A percentile compares a stretch with the other conserved stretches of the same genome.
Evolutionary conservation across 2,888 invertebrate species (phyloP).

Genomic region (Suillia variegata): DNA sequence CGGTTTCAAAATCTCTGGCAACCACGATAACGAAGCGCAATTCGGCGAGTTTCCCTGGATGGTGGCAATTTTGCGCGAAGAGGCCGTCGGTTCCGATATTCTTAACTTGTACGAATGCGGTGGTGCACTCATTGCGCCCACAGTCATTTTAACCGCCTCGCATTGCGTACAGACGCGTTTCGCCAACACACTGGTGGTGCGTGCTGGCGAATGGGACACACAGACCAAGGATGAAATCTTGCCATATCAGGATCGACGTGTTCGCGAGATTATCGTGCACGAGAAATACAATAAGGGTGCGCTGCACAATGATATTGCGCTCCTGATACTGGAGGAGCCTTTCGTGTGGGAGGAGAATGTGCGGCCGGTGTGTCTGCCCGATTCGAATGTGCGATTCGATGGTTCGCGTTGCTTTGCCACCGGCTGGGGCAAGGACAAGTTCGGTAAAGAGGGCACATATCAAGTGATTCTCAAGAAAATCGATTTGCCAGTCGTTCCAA

Average conservation of each 20-base stretch:
- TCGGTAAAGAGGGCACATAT: slow-evolving; percentile 62
- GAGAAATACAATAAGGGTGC: slow-evolving; percentile 69
- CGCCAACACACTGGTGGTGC: slow-evolving; percentile 58
- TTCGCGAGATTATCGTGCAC: slow-evolving; percentile 66
- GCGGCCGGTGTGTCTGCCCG: slow-evolving; percentile 72
- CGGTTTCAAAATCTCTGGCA: slow-evolving; percentile 71
- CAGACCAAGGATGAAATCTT: slow-evolving; percentile 73
- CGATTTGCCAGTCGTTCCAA: slow-evolving; percentile 72
- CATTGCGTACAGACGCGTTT: slow-evolving; percentile 68
- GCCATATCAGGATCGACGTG: slow-evolving; percentile 73
- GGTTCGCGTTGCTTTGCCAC: slow-evolving; percentile 49
- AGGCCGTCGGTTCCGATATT: slow-evolving; percentile 30
- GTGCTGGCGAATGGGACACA: slow-evolving; percentile 85
- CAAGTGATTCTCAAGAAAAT: slow-evolving; percentile 73
- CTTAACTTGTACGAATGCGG: slow-evolving; percentile 63
- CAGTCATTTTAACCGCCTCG: slow-evolving; percentile 78
- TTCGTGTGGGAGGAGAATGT: slow-evolving; percentile 70
- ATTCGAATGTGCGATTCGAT: slow-evolving; percentile 57
- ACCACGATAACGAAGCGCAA: slow-evolving; percentile 69
- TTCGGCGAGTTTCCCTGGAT: slow-evolving; percentile 63
- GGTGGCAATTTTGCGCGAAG: slow-evolving; percentile 62
- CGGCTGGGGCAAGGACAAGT: slow-evolving; percentile 58
- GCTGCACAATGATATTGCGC: slow-evolving; percentile 75
- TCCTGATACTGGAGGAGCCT: slow-evolving; percentile 69
- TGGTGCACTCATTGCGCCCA: slow-evolving; percentile 53